These are phyloP conservation scores for Numida meleagris DNA, from an alignment of 2,113 vertebrate genomes.

Conservation along the genomic window DNA sequence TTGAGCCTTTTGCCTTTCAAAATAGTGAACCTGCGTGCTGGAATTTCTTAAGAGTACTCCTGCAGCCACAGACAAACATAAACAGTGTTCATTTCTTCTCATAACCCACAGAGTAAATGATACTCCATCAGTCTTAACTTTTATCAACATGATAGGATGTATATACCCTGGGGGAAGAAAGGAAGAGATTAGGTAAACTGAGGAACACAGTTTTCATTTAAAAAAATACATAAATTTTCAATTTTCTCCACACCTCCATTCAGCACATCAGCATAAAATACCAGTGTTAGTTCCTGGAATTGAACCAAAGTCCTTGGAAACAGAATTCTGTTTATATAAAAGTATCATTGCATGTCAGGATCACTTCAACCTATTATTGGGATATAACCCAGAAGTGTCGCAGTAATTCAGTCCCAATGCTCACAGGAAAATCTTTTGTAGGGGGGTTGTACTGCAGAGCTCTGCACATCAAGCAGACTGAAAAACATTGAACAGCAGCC, in stretches of 20 bases:
- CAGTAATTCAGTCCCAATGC: constrained; percentile 62
- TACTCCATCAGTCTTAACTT: background rate
- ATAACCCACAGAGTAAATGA: background rate
- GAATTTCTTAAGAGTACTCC: background rate
- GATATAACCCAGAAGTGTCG: constrained; percentile 72
- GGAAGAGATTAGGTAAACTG: background rate
- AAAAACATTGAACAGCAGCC: constrained; percentile 24
- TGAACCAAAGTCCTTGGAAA: constrained; percentile 26
- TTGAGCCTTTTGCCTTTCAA: background rate
- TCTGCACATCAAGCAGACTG: constrained; percentile 23
- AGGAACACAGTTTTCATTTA: background rate
- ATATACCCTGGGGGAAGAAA: background rate
- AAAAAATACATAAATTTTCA: background rate
- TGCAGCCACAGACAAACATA: background rate
- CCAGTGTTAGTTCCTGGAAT: background rate
- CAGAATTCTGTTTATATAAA: constrained; percentile 57
- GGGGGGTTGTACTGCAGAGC: constrained; percentile 23
- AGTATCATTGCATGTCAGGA: constrained; percentile 49
- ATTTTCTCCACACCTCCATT: background rate
- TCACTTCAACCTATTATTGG: constrained; percentile 58
- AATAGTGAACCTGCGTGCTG: background rate
- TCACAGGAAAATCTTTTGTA: constrained; percentile 38
- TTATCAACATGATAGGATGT: background rate
- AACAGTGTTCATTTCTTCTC: background rate
- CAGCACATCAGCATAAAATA: background rate